Percentiles rank a stretch among this genome's conserved stretches.
Conservation (phyloP, 2,113 vertebrate species). For the Galeopterus variegatus region DNA sequence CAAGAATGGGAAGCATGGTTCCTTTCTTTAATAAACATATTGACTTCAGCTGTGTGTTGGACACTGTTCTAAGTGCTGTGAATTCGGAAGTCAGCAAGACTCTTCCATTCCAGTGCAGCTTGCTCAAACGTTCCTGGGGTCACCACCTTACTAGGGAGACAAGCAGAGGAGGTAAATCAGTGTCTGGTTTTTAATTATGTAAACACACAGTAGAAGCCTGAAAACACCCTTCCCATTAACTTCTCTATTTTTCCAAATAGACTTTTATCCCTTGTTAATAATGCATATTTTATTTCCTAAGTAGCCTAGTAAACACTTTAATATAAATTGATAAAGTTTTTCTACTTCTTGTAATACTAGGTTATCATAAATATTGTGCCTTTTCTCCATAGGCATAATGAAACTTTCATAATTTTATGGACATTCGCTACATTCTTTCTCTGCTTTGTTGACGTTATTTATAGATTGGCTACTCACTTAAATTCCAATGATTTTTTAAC, state of each 20-base stretch:
- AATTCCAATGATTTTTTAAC: neutral
- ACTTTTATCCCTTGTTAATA: neutral
- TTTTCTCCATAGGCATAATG: neutral
- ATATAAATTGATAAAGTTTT: neutral
- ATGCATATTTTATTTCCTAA: conserved; percentile 13
- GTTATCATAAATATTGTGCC: neutral
- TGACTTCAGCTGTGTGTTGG: neutral
- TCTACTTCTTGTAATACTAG: neutral
- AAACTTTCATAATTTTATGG: conserved; percentile 14
- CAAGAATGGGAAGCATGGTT: neutral
- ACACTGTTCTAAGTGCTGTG: neutral
- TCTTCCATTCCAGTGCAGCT: neutral
- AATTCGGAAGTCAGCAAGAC: neutral
- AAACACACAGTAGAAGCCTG: neutral
- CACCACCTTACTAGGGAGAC: neutral
- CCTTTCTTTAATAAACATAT: neutral
- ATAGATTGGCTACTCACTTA: neutral
- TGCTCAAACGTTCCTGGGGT: neutral
- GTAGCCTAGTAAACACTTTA: neutral
- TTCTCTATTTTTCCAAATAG: neutral
- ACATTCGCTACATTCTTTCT: neutral
- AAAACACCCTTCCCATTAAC: neutral
- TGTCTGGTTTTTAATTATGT: conserved; percentile 39
- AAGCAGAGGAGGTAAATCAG: neutral
- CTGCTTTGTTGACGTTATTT: neutral